These are phyloP conservation scores for Istiophorus platypterus DNA, from an alignment of 2,113 vertebrate species.

Conservation along the genomic window DNA sequence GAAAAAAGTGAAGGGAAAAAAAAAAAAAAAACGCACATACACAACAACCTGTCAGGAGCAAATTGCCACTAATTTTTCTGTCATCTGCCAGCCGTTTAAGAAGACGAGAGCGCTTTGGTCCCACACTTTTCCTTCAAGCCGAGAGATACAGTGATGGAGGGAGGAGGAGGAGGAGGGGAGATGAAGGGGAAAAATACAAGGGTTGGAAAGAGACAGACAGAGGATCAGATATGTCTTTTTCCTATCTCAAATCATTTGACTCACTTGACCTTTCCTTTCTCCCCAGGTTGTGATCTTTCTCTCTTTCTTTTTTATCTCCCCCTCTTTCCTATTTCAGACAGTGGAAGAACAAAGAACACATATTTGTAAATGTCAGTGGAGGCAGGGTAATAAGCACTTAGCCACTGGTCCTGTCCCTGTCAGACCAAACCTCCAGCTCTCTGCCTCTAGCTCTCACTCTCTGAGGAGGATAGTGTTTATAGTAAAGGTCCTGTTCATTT, in stretches of 20 bases:
- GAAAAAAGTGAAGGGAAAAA: conserved; percentile 66
- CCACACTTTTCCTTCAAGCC: conserved; percentile 79
- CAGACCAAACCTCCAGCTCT: conserved; percentile 70
- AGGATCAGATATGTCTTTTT: conserved; percentile 68
- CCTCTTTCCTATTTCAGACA: conserved; percentile 58
- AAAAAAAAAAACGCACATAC: conserved; percentile 38
- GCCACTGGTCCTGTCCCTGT: conserved; percentile 66
- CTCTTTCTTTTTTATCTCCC: conserved; percentile 36
- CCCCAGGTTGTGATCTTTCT: conserved; percentile 69
- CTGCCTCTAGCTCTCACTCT: conserved; percentile 55
- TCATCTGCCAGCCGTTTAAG: conserved; percentile 88
- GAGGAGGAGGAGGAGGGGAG: conserved; percentile 57
- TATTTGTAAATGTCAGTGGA: conserved; percentile 76
- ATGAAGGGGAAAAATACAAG: conserved; percentile 36
- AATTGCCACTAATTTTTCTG: conserved; percentile 89
- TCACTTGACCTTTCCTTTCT: conserved; percentile 74
- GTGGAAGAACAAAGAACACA: conserved; percentile 75
- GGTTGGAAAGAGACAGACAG: conserved; percentile 46
- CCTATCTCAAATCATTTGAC: conserved; percentile 65
- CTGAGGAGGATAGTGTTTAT: conserved; percentile 84
- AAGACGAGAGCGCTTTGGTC: conserved; percentile 82
- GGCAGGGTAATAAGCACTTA: conserved; percentile 81
- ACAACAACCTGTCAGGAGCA: conserved; percentile 86
- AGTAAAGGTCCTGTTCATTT: conserved; percentile 93
- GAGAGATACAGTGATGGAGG: conserved; percentile 64